phyloP scores from a whole-genome alignment of 2,113 vertebrate genomes.

The Tiliqua scincoides region DNA sequence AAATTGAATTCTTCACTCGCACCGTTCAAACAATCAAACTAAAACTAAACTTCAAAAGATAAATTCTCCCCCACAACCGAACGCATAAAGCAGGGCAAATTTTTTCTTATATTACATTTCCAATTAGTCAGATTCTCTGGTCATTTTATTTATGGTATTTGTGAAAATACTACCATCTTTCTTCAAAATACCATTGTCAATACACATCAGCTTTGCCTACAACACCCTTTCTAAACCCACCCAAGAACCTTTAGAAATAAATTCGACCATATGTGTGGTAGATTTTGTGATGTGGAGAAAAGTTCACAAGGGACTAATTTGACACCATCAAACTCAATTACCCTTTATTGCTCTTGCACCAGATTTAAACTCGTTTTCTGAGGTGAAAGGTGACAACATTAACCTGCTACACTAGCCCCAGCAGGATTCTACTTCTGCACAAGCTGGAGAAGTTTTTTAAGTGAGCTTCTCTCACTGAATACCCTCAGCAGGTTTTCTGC shows the following conservation, averaged over 20 bases:
- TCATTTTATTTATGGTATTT: neutral
- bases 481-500: neutral
- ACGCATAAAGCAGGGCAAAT: neutral
- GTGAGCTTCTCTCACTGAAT: neutral
- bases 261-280: conserved; percentile 55
- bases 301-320: conserved; percentile 69
- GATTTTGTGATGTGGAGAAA: conserved; percentile 58
- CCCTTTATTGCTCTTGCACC: conserved; percentile 66
- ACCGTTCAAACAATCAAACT: neutral
- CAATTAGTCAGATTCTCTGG: neutral
- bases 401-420: conserved; percentile 13
- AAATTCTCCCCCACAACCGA: neutral
- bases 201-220: conserved; percentile 12
- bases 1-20: neutral
- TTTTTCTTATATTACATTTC: conserved; percentile 17
- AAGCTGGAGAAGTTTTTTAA: conserved; percentile 31
- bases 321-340: conserved; percentile 68
- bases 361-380: conserved; percentile 71
- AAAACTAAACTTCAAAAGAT: neutral
- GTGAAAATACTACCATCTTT: neutral
- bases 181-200: conserved; percentile 13
- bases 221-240: conserved; percentile 9
- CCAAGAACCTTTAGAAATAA: conserved; percentile 18
- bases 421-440: conserved; percentile 46
- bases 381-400: conserved; percentile 67